Evolutionary conservation across 2,888 invertebrate genomes (phyloP).

Genomic region (Leptopilina drosophilae): DNA sequence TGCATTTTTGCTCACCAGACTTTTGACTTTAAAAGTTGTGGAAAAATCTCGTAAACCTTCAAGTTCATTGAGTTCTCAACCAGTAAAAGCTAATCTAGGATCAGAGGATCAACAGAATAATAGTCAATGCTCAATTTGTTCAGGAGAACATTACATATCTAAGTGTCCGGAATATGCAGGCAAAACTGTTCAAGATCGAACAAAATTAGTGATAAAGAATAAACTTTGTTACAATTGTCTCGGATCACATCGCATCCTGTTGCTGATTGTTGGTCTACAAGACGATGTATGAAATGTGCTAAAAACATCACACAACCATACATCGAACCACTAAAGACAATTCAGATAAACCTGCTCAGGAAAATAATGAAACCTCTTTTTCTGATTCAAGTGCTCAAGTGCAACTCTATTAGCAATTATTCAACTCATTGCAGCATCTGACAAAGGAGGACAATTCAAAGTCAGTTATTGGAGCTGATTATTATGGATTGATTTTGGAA

Average conservation of each 20-base stretch:
- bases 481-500: neutral
- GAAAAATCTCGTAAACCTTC: constrained; percentile 41
- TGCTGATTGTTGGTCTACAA: too few species aligned
- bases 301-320: neutral
- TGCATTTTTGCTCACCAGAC: constrained; percentile 43
- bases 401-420: neutral
- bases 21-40: constrained; percentile 42
- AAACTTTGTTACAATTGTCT: neutral
- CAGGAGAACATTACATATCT: neutral
- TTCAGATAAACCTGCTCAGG: neutral
- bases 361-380: too few species aligned
- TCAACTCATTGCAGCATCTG: neutral
- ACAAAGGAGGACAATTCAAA: neutral
- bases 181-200: neutral
- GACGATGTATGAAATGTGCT: neutral
- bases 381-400: neutral
- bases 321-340: neutral
- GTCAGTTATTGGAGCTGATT: neutral
- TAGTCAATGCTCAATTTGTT: neutral
- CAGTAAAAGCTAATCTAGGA: neutral
- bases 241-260: neutral
- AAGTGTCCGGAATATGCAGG: neutral
- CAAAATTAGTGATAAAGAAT: neutral
- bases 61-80: neutral
- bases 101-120: neutral